Evolutionary conservation across 1,140 invertebrate genomes (phyloP), one percentile per base, ranked within the genome.

Genomic region (Drosophila grimshawi): DNA sequence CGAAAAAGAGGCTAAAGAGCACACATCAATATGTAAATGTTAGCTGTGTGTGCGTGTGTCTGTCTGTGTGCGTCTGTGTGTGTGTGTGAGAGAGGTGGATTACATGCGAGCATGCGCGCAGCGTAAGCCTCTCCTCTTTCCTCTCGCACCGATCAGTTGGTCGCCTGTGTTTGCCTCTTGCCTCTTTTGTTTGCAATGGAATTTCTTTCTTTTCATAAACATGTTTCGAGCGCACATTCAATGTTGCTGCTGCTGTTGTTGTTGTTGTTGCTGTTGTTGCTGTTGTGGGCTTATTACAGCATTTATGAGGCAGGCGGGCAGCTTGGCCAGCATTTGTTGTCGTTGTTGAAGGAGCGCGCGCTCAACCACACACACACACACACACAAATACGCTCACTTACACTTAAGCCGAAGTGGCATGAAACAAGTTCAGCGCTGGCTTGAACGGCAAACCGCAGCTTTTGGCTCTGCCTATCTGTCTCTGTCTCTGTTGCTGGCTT

Each of bases 201-300:
- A 86, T 86, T 86, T 86, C 82, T 86, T 86, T 86, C 80, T 86
- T 86, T 86, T 86, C 83, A 88, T 88, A 86, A 85, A 86, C 83
- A 86, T 88, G 83, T 86, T 86, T 86, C 69, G 69, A 69, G 73
- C 71, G 63, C 66, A 64, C 76, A 64, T 52, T 70, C 39, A 10
- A 48, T 59, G 70, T 11, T 46, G 67, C 56, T 72, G 67, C 61
- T 64, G 59, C 5, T 59, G 30, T 39, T 64, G 60, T 70, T 82
- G 80, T 68, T 81, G 67, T 1, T 19, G 19, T 19, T 75, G 35
- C 43, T 68, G 48, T 41, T 37, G 49, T 74, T 71, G 64, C 64
- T 78, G 62, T 67, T 79, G 53, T 69, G 63, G 73, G 74, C 76
- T 86, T 86, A 86, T 86, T 86, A 86, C 83, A 88, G 79, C 83